Evolutionary conservation across 2,113 vertebrate genomes (phyloP), one percentile per base, ranked within the genome.

Genomic region (Lophura nycthemera): DNA sequence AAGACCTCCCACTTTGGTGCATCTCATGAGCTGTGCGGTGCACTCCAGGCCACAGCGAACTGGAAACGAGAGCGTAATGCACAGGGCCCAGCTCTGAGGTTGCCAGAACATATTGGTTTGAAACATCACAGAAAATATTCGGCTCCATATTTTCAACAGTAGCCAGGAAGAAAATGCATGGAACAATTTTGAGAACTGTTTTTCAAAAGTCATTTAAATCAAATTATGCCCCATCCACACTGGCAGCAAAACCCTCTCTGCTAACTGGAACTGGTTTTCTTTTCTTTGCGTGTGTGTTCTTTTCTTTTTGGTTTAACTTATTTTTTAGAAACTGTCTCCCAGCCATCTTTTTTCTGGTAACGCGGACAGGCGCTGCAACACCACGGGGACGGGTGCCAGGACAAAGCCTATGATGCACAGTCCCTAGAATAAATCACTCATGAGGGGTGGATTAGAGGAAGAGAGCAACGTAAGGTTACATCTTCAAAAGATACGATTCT

Each of bases 121-220:
- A 97, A 97, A 97, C 95, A 95, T 95, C 95, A 95, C 93, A 97
- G 94, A 96, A 97, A 97, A 93, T 96, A 95, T 96, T 96, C 95
- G 0, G 95, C 95, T 95, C 95, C 93, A 95, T 97, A 96, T 95
- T 96, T 95, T 96, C 92, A 95, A 95, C 94, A 88, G 95, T 94
- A 95, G 94, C 96, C 96, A 96, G 90, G 95, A 96, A 95, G 94
- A 94, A 97, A 97, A 95, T 88, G 92, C 95, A 95, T 94, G 96
- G 96, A 97, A 96, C 95, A 96, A 87, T 95, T 97, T 95, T 88
- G 63, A 96, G 86, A 94, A 91, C 90, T 96, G 92, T 95, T 96
- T 95, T 96, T 97, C 96, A 97, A 90, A 95, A 95, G 94, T 95
- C 90, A 95, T 97, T 95, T 97, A 97, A 96, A 96, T 97, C 96